A percentile compares a stretch with the other conserved stretches of the same genome.
phyloP scores from a whole-genome alignment of 37 sponge, comb jelly and placozoan genomes.

The Crambe crambe region DNA sequence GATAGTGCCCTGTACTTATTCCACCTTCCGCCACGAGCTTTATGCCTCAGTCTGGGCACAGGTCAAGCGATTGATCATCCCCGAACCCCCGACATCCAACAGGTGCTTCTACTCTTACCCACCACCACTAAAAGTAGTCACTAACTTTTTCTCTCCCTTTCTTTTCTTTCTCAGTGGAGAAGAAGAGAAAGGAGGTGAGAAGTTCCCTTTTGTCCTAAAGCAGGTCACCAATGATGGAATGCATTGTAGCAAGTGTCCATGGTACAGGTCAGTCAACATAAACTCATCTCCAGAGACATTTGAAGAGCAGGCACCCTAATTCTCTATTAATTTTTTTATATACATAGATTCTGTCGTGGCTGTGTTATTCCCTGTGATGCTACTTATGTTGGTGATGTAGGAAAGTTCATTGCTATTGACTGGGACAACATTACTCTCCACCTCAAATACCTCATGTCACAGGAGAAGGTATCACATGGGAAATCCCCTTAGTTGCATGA shows the following conservation, averaged over 20 bases:
- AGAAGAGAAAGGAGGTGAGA: neutral
- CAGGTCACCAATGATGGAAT: constrained; percentile 74
- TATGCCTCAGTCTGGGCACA: constrained; percentile 78
- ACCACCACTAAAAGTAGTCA: no score
- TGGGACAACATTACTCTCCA: constrained; percentile 89
- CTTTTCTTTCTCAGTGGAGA: neutral
- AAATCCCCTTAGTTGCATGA: neutral
- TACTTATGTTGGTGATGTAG: constrained; percentile 17
- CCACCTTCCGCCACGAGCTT: constrained; percentile 43
- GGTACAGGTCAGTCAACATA: constrained; percentile 74
- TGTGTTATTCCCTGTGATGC: constrained; percentile 79
- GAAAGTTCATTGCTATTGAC: constrained; percentile 87
- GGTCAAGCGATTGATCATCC: constrained; percentile 70
- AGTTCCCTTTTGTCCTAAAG: constrained; percentile 83
- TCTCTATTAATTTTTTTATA: neutral
- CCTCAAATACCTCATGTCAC: constrained; percentile 86
- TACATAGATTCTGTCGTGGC: constrained; percentile 86
- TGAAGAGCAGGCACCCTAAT: no score
- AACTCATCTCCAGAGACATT: no score
- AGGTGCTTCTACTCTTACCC: neutral
- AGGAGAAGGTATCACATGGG: constrained; percentile 90
- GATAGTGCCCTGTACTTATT: constrained; percentile 63
- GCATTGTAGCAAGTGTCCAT: constrained; percentile 79
- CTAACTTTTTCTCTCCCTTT: no score
- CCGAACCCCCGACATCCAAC: constrained; percentile 53